Conservation (phyloP, 2,797 vertebrate genomes). For the Pelodytes ibericus region DNA sequence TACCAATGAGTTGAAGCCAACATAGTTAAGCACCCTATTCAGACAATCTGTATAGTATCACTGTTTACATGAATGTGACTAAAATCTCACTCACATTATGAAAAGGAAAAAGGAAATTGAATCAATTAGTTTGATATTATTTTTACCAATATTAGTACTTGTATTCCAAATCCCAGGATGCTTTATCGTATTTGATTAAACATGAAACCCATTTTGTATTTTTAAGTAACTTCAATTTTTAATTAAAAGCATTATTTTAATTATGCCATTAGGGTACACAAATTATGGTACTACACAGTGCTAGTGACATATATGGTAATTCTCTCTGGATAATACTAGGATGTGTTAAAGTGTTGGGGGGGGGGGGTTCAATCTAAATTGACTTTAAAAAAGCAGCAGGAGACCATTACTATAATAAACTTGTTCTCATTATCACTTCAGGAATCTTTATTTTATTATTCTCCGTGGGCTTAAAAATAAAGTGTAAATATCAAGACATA, state of each 20-base stretch:
- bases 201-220: not conserved
- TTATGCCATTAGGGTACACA: not conserved
- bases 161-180: not conserved
- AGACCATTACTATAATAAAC: constrained; percentile 30
- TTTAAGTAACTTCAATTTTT: not conserved
- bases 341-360: constrained; percentile 8
- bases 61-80: too few relatives aligned
- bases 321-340: not conserved
- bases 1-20: too few relatives aligned
- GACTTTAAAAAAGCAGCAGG: constrained; percentile 43
- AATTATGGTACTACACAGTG: not conserved
- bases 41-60: too few relatives aligned
- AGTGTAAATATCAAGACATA: not conserved
- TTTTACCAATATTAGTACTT: not conserved
- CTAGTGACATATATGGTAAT: not conserved
- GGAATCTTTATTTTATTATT: not conserved
- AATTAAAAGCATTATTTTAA: not conserved
- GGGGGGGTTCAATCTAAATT: constrained; percentile 29
- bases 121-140: too few relatives aligned
- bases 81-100: too few relatives aligned
- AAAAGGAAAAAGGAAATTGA: too few relatives aligned
- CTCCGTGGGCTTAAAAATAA: not conserved
- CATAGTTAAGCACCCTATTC: too few relatives aligned
- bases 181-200: not conserved
- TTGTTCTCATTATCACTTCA: constrained; percentile 40